Conservation (phyloP, 2,888 invertebrate genomes). For the Drosophila peninsularis region DNA sequence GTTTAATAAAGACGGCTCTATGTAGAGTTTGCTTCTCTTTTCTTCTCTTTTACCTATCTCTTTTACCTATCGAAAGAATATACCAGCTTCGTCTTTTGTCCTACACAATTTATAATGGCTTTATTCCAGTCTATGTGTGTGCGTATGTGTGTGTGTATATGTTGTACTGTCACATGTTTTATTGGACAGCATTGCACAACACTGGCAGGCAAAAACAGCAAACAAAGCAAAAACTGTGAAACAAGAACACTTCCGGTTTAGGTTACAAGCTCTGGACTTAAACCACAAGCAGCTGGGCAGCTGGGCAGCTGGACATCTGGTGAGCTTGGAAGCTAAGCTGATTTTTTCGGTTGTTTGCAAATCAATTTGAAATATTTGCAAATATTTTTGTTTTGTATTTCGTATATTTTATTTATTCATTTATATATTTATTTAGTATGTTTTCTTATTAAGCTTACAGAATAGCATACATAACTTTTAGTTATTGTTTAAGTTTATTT, state of each 20-base stretch:
- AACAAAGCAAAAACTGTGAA: not conserved
- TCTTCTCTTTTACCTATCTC: too few relatives aligned
- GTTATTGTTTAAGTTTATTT: slow-evolving; percentile 69
- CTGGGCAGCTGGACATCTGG: not conserved
- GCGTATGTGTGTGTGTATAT: slow-evolving; percentile 8
- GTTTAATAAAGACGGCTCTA: not conserved
- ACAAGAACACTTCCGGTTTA: slow-evolving; percentile 34
- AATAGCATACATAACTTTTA: slow-evolving; percentile 75
- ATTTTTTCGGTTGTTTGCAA: slow-evolving; percentile 6
- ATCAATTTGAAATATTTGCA: slow-evolving; percentile 27
- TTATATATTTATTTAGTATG: slow-evolving; percentile 62
- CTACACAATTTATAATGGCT: not conserved
- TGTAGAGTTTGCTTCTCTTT: too few relatives aligned
- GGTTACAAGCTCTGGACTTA: slow-evolving; percentile 23
- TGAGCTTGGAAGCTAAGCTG: not conserved
- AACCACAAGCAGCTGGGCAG: slow-evolving; percentile 16
- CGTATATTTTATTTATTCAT: slow-evolving; percentile 46
- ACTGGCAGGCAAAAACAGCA: slow-evolving; percentile 13
- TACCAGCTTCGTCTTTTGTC: slow-evolving; percentile 7
- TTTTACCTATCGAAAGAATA: not conserved
- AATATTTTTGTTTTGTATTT: slow-evolving; percentile 18
- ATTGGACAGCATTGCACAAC: slow-evolving; percentile 24
- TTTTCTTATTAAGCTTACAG: slow-evolving; percentile 67
- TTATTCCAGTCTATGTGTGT: not conserved
- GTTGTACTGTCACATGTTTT: slow-evolving; percentile 23